Conservation (phyloP, 2,888 invertebrate genomes). For the Mimachlamys varia region DNA sequence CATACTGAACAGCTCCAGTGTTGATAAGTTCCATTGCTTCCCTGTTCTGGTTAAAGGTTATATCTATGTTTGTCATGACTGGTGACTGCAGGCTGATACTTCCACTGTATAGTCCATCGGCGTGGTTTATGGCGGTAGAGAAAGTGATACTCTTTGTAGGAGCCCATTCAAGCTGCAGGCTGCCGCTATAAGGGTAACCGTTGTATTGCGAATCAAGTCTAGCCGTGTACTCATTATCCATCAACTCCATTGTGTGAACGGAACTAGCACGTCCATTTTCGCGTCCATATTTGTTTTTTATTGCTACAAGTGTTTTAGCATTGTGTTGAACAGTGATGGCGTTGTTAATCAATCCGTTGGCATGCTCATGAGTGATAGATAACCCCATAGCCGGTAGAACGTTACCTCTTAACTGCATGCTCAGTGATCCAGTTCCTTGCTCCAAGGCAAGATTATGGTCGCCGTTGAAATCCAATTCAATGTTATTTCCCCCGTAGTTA, state of each 20-base stretch:
- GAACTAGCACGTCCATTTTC: conserved; percentile 51
- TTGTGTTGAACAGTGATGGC: conserved; percentile 50
- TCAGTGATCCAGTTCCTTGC: conserved; percentile 53
- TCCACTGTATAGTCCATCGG: conserved; percentile 43
- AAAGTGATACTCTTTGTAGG: conserved; percentile 45
- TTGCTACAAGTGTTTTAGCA: conserved; percentile 52
- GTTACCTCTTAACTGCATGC: conserved; percentile 61
- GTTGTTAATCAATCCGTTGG: conserved; percentile 56
- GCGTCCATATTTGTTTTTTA: conserved; percentile 55
- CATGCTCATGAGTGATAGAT: conserved; percentile 61
- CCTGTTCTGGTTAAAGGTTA: conserved; percentile 46
- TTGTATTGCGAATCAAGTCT: conserved; percentile 47
- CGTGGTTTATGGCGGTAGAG: conserved; percentile 44
- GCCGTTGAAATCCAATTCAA: conserved; percentile 53
- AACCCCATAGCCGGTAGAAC: conserved; percentile 55
- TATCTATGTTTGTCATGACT: conserved; percentile 20
- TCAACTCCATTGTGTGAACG: conserved; percentile 43
- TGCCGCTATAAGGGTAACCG: conserved; percentile 58
- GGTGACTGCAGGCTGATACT: conserved; percentile 51
- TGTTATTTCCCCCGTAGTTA: conserved; percentile 56
- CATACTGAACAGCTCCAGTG: conserved; percentile 39
- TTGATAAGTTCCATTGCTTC: conserved; percentile 48
- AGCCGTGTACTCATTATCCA: not conserved
- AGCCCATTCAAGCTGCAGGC: conserved; percentile 60
- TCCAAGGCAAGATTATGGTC: conserved; percentile 54